phyloP scores from a whole-genome alignment of 2,113 vertebrate genomes.

The Ammospiza nelsoni region DNA sequence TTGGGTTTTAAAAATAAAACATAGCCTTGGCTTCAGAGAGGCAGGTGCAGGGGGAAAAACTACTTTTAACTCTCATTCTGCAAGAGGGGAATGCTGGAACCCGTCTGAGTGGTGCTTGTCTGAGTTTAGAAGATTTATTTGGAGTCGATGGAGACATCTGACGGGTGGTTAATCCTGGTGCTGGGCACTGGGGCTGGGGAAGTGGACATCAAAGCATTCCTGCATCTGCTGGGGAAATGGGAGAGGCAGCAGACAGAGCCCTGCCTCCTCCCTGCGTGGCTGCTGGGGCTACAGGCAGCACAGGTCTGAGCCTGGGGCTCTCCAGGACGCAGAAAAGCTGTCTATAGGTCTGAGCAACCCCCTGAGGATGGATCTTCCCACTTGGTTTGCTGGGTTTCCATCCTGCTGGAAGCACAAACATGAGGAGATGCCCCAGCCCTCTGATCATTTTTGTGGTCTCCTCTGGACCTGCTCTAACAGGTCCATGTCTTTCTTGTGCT shows the following conservation, averaged over 20 bases:
- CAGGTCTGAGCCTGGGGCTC: not conserved
- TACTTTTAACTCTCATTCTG: constrained; percentile 23
- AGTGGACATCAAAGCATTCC: constrained; percentile 37
- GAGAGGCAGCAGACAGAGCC: not conserved
- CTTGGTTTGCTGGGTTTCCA: not conserved
- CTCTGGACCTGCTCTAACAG: not conserved
- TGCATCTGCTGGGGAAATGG: not conserved
- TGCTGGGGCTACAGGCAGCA: fast-evolving
- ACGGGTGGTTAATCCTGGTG: constrained; percentile 10
- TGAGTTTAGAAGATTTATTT: constrained; percentile 4
- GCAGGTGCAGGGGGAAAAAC: constrained; percentile 9
- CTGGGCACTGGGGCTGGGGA: not conserved
- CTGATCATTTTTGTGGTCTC: not conserved
- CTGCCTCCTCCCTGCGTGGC: not conserved
- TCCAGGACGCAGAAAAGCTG: not conserved
- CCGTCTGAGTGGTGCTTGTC: not conserved
- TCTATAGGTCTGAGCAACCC: not conserved
- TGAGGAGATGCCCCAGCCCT: not conserved
- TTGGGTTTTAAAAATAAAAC: constrained; percentile 5
- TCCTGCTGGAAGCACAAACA: not conserved
- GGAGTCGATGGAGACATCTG: not conserved
- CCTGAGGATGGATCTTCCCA: not conserved
- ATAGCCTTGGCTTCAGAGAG: not conserved
- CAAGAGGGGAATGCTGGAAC: not conserved
- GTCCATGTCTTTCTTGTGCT: not conserved